phyloP scores from a whole-genome alignment of 2,888 invertebrate genomes.

The Eristalinus sepulchralis region DNA sequence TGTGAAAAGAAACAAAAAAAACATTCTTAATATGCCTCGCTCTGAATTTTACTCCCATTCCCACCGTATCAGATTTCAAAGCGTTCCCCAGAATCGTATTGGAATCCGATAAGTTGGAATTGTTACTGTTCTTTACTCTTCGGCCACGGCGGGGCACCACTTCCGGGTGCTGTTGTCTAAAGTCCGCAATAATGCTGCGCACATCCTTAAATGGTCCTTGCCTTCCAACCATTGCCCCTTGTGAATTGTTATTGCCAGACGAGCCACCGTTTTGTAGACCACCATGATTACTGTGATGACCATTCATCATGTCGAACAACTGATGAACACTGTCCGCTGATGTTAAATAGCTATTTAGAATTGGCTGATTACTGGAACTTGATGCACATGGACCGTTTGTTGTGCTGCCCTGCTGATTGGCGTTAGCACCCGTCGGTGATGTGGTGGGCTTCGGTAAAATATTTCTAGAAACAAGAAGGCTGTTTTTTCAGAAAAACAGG shows the following conservation, averaged over 20 bases:
- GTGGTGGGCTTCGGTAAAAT: constrained; percentile 80
- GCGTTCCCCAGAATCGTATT: constrained; percentile 72
- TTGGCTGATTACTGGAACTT: constrained; percentile 62
- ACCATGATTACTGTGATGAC: constrained; percentile 68
- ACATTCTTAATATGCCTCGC: constrained; percentile 65
- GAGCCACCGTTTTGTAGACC: constrained; percentile 75
- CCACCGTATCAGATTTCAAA: constrained; percentile 72
- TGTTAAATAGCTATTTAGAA: constrained; percentile 73
- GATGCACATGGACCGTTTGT: constrained; percentile 63
- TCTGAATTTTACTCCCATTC: constrained; percentile 51
- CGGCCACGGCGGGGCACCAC: constrained; percentile 86
- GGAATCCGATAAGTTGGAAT: constrained; percentile 72
- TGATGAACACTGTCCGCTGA: constrained; percentile 72
- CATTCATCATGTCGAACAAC: constrained; percentile 73
- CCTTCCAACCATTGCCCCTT: constrained; percentile 82
- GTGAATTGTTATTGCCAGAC: constrained; percentile 73
- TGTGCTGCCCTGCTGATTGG: constrained; percentile 60
- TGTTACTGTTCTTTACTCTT: constrained; percentile 81
- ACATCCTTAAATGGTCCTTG: constrained; percentile 91
- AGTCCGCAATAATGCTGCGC: constrained; percentile 90
- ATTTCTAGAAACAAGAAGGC: constrained; percentile 78
- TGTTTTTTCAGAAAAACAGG: constrained; percentile 73
- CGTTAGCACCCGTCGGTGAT: constrained; percentile 4
- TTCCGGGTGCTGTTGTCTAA: constrained; percentile 89
- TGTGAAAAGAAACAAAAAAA: constrained; percentile 42